phyloP scores from a whole-genome alignment of 2,888 invertebrate genomes.

The Agrochola lychnidis region DNA sequence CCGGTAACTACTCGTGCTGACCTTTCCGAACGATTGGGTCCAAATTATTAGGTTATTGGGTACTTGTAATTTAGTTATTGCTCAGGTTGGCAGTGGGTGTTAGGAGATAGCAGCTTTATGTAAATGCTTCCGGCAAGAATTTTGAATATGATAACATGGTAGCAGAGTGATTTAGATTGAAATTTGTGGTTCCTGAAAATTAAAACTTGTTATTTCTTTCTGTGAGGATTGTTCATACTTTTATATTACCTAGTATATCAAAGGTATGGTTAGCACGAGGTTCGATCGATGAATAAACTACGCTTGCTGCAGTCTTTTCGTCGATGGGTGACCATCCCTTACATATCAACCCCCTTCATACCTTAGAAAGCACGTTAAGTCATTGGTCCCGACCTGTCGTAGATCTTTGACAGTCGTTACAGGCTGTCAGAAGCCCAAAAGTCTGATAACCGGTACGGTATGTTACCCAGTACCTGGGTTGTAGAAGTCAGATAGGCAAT shows the following conservation, averaged over 20 bases:
- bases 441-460: too few species aligned
- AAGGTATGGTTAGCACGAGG: neutral
- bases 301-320: too few species aligned
- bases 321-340: too few species aligned
- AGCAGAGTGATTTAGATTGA: neutral
- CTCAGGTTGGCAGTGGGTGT: conserved; percentile 2
- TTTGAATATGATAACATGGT: neutral
- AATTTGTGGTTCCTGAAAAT: neutral
- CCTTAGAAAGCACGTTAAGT: too few species aligned
- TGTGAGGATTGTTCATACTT: neutral
- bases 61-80: conserved; percentile 43
- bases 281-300: too few species aligned
- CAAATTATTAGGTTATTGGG: conserved; percentile 40
- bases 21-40: conserved; percentile 33
- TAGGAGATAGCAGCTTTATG: conserved; percentile 12
- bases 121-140: conserved; percentile 1
- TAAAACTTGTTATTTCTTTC: neutral
- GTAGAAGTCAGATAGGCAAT: too few species aligned
- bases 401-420: too few species aligned
- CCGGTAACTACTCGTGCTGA: conserved; percentile 18
- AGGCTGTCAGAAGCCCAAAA: too few species aligned
- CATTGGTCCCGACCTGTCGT: too few species aligned
- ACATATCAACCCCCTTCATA: too few species aligned
- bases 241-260: neutral
- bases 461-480: too few species aligned